Conservation (phyloP, 1,140 invertebrate genomes). For the Achatina immaculata region DNA sequence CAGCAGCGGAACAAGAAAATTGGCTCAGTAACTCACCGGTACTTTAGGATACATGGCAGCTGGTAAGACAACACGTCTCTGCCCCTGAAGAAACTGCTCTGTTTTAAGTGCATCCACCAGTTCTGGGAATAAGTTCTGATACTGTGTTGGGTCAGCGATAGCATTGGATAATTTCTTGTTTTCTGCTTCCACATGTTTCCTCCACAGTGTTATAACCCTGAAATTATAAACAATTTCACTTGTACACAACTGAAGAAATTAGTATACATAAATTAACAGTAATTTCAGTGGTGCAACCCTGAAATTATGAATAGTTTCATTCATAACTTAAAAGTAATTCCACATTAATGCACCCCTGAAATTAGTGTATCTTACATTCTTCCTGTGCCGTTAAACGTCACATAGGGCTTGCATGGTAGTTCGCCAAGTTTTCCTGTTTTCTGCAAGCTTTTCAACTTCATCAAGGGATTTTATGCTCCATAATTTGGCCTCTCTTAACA, state of each 20-base stretch:
- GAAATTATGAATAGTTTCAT: conserved; percentile 3
- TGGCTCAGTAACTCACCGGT: conserved; percentile 65
- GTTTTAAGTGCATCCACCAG: conserved; percentile 78
- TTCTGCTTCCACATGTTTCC: conserved; percentile 54
- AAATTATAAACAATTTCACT: background rate
- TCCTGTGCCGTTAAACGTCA: no score
- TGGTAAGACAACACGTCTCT: conserved; percentile 55
- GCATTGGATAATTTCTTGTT: conserved; percentile 86
- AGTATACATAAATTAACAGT: no score
- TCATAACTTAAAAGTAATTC: no score
- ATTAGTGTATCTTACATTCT: no score
- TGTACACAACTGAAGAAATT: no score
- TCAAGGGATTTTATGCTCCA: no score
- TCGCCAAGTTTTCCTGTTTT: no score
- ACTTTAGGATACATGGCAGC: conserved; percentile 59
- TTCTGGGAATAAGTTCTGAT: conserved; percentile 96
- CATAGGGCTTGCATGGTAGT: no score
- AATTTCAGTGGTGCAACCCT: conserved; percentile 66
- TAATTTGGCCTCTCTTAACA: no score
- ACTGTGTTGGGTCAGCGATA: conserved; percentile 93
- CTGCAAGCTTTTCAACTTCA: no score
- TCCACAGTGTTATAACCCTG: conserved; percentile 68
- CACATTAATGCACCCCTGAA: conserved; percentile 63
- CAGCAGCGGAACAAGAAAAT: no score
- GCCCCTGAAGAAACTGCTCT: conserved; percentile 73